Base-by-base conservation (phyloP, 1,140 invertebrate species). In the Neodiprion pinetum region DNA sequence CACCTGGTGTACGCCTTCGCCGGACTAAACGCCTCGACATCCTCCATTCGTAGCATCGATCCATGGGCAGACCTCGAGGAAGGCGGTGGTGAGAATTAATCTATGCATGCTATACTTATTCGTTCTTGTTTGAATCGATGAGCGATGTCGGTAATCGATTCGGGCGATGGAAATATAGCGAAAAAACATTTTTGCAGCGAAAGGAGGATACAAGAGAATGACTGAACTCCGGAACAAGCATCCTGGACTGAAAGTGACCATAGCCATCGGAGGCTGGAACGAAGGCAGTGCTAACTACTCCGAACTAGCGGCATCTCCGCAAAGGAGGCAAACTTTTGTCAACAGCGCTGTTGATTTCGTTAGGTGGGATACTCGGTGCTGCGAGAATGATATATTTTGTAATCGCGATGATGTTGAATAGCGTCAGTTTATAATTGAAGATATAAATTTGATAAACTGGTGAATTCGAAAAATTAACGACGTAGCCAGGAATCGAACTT, bases 181-280 rank as follows among this genome's bases (percentile, higher is more conserved):
- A 40, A 40, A 40, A 40, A 40, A 1, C 28, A 40, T 40, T 40
- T 47, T 69, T n/a, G 47, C 73, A 85, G 84, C 82, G 47, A 93
- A 90, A 85, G 94, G 91, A 11, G 92, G 93, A 17, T 96, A 93
- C 80, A 92, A 91, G 75, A 91, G 92, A 67, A 84, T 95, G 70
- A 94, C 93, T 0, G 83, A 82, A 0, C 81, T 97, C 1, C 94
- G 93, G 76, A 81, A 90, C 49, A 89, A 88, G 10, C 92, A 96
- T 87, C 94, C 94, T 0, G 90, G 93, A 77, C 83, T 97, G 5
- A 96, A 95, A 85, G 90, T 95, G 1, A 91, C 93, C 1, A 79
- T 97, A 3, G 95, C 95, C 9, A 94, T 97, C 61, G 96, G 96
- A 0, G 96, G 96, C 1, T 97, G 95, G 95, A 96, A 96, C 81